Evolutionary conservation across 2,113 vertebrate genomes (phyloP).

Genomic region (Apus apus): DNA sequence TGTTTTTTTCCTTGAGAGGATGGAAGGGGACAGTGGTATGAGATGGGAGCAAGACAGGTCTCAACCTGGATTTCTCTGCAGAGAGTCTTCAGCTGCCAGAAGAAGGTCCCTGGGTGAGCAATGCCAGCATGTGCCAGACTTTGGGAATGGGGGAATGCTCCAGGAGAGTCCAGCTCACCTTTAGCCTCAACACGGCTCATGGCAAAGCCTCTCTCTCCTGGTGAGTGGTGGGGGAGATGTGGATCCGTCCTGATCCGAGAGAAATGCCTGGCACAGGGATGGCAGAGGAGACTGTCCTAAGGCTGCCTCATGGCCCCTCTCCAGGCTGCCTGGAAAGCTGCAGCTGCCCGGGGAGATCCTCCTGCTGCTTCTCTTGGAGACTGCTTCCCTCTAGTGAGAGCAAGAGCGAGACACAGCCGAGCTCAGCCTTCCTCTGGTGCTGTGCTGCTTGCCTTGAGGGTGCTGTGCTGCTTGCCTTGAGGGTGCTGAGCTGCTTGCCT

Average conservation of each 20-base stretch:
- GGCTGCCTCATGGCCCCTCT: neutral
- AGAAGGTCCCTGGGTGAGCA: too few relatives aligned
- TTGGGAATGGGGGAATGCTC: too few relatives aligned
- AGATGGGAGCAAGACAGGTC: fast-evolving
- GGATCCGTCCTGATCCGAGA: fast-evolving
- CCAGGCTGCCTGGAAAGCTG: neutral
- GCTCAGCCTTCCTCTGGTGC: neutral
- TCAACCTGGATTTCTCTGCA: fast-evolving
- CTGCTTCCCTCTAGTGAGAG: slow-evolving; percentile 63
- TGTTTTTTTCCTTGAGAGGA: neutral
- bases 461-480: fast-evolving
- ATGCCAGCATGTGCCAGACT: too few relatives aligned
- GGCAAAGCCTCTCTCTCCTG: fast-evolving
- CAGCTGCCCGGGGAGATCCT: neutral
- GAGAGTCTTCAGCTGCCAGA: neutral
- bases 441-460: neutral
- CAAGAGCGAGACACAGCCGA: neutral
- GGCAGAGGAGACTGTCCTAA: fast-evolving
- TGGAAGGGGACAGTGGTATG: neutral
- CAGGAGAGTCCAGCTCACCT: neutral
- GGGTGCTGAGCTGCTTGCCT: neutral
- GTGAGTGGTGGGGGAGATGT: fast-evolving
- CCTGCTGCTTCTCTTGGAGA: fast-evolving
- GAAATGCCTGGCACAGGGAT: fast-evolving
- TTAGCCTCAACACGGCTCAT: fast-evolving